Conservation (phyloP, 1,140 invertebrate species). For the Heliconius eleuchia region DNA sequence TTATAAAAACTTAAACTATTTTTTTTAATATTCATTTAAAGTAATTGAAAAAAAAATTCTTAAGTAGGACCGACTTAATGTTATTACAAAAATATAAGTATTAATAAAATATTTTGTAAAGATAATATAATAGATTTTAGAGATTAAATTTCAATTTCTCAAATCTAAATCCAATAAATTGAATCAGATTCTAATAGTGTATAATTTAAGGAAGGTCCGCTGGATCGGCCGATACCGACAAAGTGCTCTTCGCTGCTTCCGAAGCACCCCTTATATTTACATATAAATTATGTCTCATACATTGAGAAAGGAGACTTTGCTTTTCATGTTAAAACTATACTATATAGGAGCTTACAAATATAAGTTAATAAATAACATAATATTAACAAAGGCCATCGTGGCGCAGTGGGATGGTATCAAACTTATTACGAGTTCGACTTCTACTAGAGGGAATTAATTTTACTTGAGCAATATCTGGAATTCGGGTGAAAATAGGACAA, state of each 20-base stretch:
- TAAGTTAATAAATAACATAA: too few relatives aligned
- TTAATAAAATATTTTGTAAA: too few relatives aligned
- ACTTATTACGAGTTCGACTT: too few relatives aligned
- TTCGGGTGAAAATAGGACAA: too few relatives aligned
- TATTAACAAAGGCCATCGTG: too few relatives aligned
- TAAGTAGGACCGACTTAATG: not conserved
- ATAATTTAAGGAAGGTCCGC: slow-evolving; percentile 64
- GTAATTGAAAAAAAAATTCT: not conserved
- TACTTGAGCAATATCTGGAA: too few relatives aligned
- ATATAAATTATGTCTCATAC: slow-evolving; percentile 58
- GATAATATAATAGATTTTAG: slow-evolving; percentile 28
- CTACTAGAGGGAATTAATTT: too few relatives aligned
- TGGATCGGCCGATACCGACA: slow-evolving; percentile 37
- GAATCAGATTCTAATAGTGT: slow-evolving; percentile 44
- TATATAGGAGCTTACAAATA: too few relatives aligned
- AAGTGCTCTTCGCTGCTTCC: slow-evolving; percentile 33
- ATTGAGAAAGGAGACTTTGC: slow-evolving; percentile 41
- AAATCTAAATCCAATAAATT: slow-evolving; percentile 39
- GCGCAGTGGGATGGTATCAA: too few relatives aligned
- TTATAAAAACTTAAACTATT: too few relatives aligned
- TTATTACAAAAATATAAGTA: too few relatives aligned
- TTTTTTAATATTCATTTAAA: not conserved
- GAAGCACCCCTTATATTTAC: slow-evolving; percentile 48
- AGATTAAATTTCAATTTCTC: slow-evolving; percentile 36
- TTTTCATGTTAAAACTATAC: slow-evolving; percentile 8